A percentile compares a stretch with the other conserved stretches of the same genome.
Conservation (phyloP, 2,888 invertebrate genomes). For the Epinotia nisella region DNA sequence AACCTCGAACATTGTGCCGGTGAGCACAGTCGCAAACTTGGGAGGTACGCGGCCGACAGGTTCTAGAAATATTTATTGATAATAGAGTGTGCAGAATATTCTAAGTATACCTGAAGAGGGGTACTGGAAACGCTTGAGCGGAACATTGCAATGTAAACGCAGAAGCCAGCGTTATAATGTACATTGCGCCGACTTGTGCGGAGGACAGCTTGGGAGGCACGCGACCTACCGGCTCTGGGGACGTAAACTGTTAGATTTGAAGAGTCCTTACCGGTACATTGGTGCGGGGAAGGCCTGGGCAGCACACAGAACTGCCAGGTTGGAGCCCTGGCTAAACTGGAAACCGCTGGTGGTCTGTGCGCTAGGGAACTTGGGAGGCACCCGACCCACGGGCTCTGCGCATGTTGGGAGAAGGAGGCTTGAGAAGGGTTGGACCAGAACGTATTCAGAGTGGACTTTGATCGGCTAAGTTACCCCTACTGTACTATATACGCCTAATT, state of each 20-base stretch:
- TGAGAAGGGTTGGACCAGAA: constrained; percentile 64
- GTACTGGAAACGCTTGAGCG: constrained; percentile 87
- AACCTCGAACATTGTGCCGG: constrained; percentile 84
- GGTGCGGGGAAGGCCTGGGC: constrained; percentile 90
- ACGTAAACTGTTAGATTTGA: constrained; percentile 65
- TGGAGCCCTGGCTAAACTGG: constrained; percentile 79
- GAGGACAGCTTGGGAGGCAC: constrained; percentile 77
- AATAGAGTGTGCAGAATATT: constrained; percentile 53
- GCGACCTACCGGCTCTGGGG: constrained; percentile 77
- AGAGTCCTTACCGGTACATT: constrained; percentile 87
- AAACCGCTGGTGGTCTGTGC: constrained; percentile 86
- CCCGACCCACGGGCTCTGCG: constrained; percentile 88
- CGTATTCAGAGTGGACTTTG: constrained; percentile 41
- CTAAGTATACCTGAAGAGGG: constrained; percentile 76
- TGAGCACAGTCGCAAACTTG: constrained; percentile 84
- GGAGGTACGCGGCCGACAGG: constrained; percentile 78
- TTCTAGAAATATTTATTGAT: constrained; percentile 61
- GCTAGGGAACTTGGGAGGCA: constrained; percentile 86
- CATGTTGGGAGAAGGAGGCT: constrained; percentile 83
- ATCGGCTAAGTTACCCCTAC: constrained; percentile 61
- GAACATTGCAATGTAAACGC: constrained; percentile 88
- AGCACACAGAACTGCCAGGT: constrained; percentile 87
- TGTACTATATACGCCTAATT: constrained; percentile 53
- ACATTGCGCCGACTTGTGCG: constrained; percentile 83
- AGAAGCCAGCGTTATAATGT: constrained; percentile 78